These are phyloP conservation scores for Anolis carolinensis DNA, from an alignment of 2,113 vertebrate genomes.

Conservation along the genomic window DNA sequence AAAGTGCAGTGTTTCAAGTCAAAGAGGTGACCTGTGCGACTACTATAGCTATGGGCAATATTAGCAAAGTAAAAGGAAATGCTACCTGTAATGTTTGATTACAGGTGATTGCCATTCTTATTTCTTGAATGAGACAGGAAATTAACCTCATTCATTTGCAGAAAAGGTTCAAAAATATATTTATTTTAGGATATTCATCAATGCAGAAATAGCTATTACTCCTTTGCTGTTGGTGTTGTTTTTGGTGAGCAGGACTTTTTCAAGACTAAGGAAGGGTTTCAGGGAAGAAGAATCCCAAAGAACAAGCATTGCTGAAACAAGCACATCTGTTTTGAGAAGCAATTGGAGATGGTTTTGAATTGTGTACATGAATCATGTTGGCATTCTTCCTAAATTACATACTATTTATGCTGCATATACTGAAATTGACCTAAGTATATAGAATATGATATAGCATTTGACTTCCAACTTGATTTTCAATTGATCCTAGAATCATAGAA, in stretches of 20 bases:
- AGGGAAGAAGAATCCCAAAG: not conserved
- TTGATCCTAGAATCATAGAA: too few relatives aligned
- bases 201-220: not conserved
- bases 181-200: not conserved
- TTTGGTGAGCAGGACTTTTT: not conserved
- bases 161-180: conserved; percentile 19
- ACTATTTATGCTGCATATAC: not conserved
- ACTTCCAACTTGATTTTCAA: not conserved
- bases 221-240: not conserved
- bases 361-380: not conserved
- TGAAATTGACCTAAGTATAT: not conserved
- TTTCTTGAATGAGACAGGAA: conserved; percentile 38
- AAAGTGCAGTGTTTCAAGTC: too few relatives aligned
- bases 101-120: conserved; percentile 48
- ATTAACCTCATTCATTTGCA: conserved; percentile 23
- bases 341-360: not conserved
- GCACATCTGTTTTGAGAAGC: not conserved
- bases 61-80: conserved; percentile 47
- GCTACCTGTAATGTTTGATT: conserved; percentile 38
- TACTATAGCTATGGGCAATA: too few relatives aligned
- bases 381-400: not conserved
- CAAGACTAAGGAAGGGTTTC: not conserved
- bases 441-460: not conserved
- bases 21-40: too few relatives aligned
- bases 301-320: not conserved